These are phyloP conservation scores for Archips xylosteana DNA, from an alignment of 2,888 invertebrate species.

Conservation along the genomic window DNA sequence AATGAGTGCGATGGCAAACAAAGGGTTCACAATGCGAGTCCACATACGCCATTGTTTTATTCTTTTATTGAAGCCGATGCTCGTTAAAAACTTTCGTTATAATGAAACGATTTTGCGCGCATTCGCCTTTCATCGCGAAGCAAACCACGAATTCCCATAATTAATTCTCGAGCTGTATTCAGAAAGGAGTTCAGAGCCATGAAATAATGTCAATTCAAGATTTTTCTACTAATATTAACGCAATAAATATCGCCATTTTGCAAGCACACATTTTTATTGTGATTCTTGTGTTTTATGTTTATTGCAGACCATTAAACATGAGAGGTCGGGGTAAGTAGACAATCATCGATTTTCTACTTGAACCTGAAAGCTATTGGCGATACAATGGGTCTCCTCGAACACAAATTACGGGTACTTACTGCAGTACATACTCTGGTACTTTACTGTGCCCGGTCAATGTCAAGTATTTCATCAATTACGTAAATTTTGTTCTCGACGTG, in stretches of 20 bases:
- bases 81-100: slow-evolving; percentile 71
- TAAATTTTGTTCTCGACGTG: not conserved
- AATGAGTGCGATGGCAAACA: slow-evolving; percentile 71
- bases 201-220: slow-evolving; percentile 4
- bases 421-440: slow-evolving; percentile 19
- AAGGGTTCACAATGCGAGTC: slow-evolving; percentile 71
- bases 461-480: slow-evolving; percentile 1
- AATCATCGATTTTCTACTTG: slow-evolving; percentile 40
- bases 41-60: slow-evolving; percentile 76
- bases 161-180: slow-evolving; percentile 29
- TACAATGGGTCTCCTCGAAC: slow-evolving; percentile 33
- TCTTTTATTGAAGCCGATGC: slow-evolving; percentile 77
- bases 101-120: slow-evolving; percentile 35
- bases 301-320: slow-evolving; percentile 36
- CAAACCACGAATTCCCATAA: slow-evolving; percentile 18
- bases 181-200: slow-evolving; percentile 5
- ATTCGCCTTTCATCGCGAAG: slow-evolving; percentile 30
- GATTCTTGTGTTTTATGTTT: slow-evolving; percentile 34
- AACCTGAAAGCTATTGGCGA: slow-evolving; percentile 35
- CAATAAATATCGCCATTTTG: slow-evolving; percentile 6
- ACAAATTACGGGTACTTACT: slow-evolving; percentile 34
- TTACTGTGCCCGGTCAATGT: slow-evolving; percentile 13
- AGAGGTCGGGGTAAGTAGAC: slow-evolving; percentile 37
- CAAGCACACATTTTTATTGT: slow-evolving; percentile 24
- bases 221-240: not conserved